phyloP scores from a whole-genome alignment of 2,797 vertebrate species.

The Poliocrania exsul region DNA sequence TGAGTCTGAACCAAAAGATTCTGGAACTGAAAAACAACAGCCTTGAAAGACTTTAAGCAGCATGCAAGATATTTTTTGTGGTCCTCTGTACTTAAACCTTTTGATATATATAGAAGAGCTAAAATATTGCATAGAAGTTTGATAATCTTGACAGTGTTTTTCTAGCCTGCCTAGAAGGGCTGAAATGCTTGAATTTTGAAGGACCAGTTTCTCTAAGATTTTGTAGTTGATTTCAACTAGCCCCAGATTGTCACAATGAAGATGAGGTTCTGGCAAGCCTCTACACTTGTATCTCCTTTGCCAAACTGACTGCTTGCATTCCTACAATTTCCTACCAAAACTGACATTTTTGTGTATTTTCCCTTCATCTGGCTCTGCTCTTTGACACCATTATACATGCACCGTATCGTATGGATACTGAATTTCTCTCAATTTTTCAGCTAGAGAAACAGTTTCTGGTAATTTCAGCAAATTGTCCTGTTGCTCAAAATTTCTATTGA shows the following conservation, averaged over 20 bases:
- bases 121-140: background rate
- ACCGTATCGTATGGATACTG: background rate
- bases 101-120: background rate
- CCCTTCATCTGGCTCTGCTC: background rate
- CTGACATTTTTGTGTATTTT: background rate
- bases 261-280: background rate
- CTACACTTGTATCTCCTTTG: background rate
- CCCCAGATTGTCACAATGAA: background rate
- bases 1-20: background rate
- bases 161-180: background rate
- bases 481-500: background rate
- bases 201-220: background rate
- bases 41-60: background rate
- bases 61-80: background rate
- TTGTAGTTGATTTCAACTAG: background rate
- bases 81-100: background rate
- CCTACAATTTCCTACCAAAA: fast-evolving
- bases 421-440: background rate
- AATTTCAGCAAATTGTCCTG: background rate
- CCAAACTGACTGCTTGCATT: background rate
- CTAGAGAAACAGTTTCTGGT: background rate
- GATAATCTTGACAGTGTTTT: background rate
- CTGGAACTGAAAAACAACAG: background rate
- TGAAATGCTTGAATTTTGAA: background rate
- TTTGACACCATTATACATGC: background rate